Conservation (phyloP, 2,113 vertebrate genomes). For the Hydrolagus affinis region DNA sequence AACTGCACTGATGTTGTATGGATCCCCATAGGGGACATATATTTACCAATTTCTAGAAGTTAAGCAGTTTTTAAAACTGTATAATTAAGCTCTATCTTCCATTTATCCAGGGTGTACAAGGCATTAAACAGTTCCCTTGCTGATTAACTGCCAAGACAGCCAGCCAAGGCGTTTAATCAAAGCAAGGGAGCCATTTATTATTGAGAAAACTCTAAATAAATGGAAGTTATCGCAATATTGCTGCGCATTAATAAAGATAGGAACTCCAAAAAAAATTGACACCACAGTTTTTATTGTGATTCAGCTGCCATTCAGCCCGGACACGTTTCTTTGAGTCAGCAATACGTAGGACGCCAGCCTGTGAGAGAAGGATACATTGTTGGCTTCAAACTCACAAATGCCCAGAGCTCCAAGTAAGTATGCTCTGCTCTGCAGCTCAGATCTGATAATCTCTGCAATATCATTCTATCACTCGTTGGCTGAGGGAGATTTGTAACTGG, state of each 20-base stretch:
- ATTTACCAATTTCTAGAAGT: slow-evolving; percentile 31
- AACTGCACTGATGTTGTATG: slow-evolving; percentile 4
- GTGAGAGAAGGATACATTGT: too few relatives aligned
- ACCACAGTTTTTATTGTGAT: background rate
- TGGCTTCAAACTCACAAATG: too few relatives aligned
- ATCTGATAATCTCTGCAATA: too few relatives aligned
- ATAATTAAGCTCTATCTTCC: slow-evolving; percentile 31
- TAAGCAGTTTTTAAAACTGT: slow-evolving; percentile 30
- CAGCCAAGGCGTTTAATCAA: slow-evolving; percentile 21
- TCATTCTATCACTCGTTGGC: too few relatives aligned
- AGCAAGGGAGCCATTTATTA: slow-evolving; percentile 24
- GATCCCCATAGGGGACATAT: slow-evolving; percentile 12
- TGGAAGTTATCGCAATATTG: background rate
- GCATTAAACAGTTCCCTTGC: slow-evolving; percentile 29
- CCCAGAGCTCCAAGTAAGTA: too few relatives aligned
- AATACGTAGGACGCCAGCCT: background rate
- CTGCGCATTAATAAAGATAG: background rate
- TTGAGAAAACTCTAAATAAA: slow-evolving; percentile 22
- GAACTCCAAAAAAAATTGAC: slow-evolving; percentile 5
- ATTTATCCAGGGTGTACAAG: slow-evolving; percentile 24
- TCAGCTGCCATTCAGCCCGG: background rate
- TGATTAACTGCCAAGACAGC: slow-evolving; percentile 32
- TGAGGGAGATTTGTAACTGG: too few relatives aligned
- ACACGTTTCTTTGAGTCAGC: background rate
- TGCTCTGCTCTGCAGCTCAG: too few relatives aligned